Base-by-base conservation (phyloP, 2,113 vertebrate species). In the Anser cygnoides region DNA sequence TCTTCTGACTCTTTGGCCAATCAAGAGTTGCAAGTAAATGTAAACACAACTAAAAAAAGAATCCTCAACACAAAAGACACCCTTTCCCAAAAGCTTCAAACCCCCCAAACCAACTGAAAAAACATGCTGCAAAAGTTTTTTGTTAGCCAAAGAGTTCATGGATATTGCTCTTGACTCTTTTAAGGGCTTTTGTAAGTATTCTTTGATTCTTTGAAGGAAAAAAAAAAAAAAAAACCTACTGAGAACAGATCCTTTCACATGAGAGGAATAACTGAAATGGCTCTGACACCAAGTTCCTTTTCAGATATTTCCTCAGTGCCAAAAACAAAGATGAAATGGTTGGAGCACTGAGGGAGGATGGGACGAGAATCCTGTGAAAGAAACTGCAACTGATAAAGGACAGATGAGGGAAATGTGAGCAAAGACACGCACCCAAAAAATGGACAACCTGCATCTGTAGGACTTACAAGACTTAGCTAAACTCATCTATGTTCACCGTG, bases 191-290 rank as follows among this genome's bases (percentile, higher is more conserved):
- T 49, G 46, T 49, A 22, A 49, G 46, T 49, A 22, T 49, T 49
- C 10, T 49, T 49, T 49, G 10, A 49, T 49, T 22, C 20, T 49
- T 49, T 21, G 10, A 49, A 22, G 46, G 46, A 49, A 21, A 49
- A 49, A 49, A 49, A 14, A 90, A 95, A 5, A 39, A 43, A 43
- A 43, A 49, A 49, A 22, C 66, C 46, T 87, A 89, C 85, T 84
- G 73, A 90, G 83, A 95, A 84, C 58, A 89, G 65, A 90, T 78
- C 44, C 61, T 84, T 92, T 89, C 88, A 84, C 75, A 78, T 49
- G 8, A 86, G 41, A 84, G 68, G 46, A 94, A 58, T 71, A 93
- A 93, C 78, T 3, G 5, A 84, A 96, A 89, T 22, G 12, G 39
- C 22, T 96, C 50, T 88, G 62, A 88, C 57, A 72, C 19, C 2